A percentile compares a stretch with the other conserved stretches of the same genome.
Evolutionary conservation across 2,888 invertebrate genomes (phyloP).

Genomic region (Drosophila rellima): DNA sequence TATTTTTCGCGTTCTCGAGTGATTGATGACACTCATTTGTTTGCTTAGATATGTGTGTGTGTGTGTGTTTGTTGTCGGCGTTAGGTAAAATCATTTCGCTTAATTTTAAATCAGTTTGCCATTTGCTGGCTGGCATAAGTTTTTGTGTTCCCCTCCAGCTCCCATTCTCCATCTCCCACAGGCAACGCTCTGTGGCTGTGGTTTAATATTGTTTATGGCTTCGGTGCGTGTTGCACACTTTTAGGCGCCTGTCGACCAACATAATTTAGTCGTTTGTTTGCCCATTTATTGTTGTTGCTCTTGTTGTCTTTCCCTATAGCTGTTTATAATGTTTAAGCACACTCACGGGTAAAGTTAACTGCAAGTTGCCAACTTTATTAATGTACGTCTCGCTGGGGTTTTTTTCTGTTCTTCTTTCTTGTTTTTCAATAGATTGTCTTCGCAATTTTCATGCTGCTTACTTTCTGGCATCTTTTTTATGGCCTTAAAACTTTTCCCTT

Average conservation of each 20-base stretch:
- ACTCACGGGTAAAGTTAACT: conserved; percentile 79
- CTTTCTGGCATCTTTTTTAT: conserved; percentile 47
- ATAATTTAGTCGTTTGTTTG: conserved; percentile 71
- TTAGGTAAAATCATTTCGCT: conserved; percentile 74
- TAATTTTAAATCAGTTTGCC: conserved; percentile 80
- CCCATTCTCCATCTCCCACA: background rate
- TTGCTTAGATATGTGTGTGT: conserved; percentile 9
- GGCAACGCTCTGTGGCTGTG: conserved; percentile 41
- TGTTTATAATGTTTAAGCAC: conserved; percentile 77
- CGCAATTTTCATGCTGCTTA: conserved; percentile 36
- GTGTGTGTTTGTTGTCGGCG: conserved; percentile 31
- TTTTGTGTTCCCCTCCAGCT: conserved; percentile 18
- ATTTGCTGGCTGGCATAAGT: conserved; percentile 57
- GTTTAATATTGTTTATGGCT: conserved; percentile 74
- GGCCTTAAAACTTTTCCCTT: conserved; percentile 21
- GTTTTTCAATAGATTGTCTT: conserved; percentile 53
- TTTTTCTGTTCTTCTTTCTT: conserved; percentile 1
- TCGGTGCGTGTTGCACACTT: conserved; percentile 70
- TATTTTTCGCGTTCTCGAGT: conserved; percentile 37
- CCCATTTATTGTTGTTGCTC: conserved; percentile 51
- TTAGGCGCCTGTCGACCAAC: conserved; percentile 59
- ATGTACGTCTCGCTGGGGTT: conserved; percentile 58
- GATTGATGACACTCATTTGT: conserved; percentile 79
- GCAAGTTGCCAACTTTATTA: conserved; percentile 77
- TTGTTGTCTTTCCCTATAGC: conserved; percentile 17